Evolutionary conservation across 2,797 vertebrate genomes (phyloP).

Genomic region (Lagodon rhomboides): DNA sequence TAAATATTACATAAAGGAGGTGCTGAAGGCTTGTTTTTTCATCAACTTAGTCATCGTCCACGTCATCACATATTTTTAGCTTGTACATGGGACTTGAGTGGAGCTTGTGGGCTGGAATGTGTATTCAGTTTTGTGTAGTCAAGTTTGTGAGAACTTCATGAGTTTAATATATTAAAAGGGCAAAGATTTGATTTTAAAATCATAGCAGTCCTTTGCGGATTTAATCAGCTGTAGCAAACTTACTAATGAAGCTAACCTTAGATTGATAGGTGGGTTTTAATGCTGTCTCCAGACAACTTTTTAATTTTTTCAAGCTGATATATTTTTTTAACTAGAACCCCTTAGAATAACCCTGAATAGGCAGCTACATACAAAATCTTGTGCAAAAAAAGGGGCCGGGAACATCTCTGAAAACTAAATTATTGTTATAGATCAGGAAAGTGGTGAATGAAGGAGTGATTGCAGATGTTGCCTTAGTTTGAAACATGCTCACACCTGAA

Average conservation of each 20-base stretch:
- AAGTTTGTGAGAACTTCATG: neutral
- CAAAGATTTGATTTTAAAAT: neutral
- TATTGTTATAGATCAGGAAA: neutral
- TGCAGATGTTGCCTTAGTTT: neutral
- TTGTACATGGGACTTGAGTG: neutral
- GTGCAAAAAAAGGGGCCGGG: neutral
- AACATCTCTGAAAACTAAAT: neutral
- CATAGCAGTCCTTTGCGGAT: too few species aligned
- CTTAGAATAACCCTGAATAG: neutral
- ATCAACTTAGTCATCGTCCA: slow-evolving; percentile 21
- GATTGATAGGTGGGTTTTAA: neutral
- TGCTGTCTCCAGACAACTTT: neutral
- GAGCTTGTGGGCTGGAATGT: slow-evolving; percentile 6
- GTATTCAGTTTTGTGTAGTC: neutral
- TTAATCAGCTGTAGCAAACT: too few species aligned
- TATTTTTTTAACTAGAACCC: neutral
- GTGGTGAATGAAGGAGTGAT: neutral
- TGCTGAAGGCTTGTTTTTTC: slow-evolving; percentile 2
- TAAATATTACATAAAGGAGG: slow-evolving; percentile 12
- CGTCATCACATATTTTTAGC: slow-evolving; percentile 21
- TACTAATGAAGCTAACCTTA: neutral
- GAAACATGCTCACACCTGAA: neutral
- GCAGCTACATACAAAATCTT: neutral
- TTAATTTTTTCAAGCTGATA: neutral
- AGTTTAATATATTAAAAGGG: neutral